Conservation (phyloP, 2,888 invertebrate species). For the Neoascia interrupta region DNA sequence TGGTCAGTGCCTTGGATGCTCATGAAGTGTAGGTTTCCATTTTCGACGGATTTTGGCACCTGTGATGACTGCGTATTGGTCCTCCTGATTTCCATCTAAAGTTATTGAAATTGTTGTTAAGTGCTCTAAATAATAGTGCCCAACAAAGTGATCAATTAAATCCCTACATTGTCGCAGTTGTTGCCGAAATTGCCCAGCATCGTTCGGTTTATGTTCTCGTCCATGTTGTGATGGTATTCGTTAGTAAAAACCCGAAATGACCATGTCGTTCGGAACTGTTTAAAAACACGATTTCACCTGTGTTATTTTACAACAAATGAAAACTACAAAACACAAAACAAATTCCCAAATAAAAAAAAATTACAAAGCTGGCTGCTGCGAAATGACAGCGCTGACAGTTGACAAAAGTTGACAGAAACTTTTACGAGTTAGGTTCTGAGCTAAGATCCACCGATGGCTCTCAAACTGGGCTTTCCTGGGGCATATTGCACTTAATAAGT, state of each 20-base stretch:
- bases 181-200: constrained; percentile 70
- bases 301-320: constrained; percentile 35
- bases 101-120: neutral
- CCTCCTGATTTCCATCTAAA: constrained; percentile 69
- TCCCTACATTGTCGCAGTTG: constrained; percentile 58
- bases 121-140: neutral
- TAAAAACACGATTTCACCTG: neutral
- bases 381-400: constrained; percentile 29
- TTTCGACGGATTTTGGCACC: constrained; percentile 67
- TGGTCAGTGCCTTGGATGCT: constrained; percentile 71
- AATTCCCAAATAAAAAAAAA: constrained; percentile 12
- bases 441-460: too few relatives aligned
- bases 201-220: constrained; percentile 68
- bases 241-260: too few relatives aligned
- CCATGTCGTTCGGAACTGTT: constrained; percentile 1
- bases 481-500: too few relatives aligned
- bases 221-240: too few relatives aligned
- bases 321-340: constrained; percentile 24
- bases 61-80: constrained; percentile 47
- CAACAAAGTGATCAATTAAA: neutral
- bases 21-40: constrained; percentile 71
- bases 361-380: constrained; percentile 46
- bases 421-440: too few relatives aligned
- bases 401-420: constrained; percentile 8
- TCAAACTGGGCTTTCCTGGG: too few relatives aligned